phyloP scores from a whole-genome alignment of 2,888 invertebrate species.

The Heliconius aoede region DNA sequence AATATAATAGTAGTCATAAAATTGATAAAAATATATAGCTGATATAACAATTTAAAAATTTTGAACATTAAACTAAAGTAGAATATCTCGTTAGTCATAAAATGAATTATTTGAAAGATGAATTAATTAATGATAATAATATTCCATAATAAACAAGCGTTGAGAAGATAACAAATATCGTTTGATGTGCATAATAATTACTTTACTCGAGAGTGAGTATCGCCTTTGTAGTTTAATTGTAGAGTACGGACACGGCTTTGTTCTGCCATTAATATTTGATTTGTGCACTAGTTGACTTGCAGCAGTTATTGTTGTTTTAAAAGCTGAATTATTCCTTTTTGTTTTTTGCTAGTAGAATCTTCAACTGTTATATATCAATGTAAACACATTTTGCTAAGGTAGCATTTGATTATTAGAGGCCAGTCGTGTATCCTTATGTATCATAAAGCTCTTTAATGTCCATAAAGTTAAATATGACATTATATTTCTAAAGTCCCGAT shows the following conservation, averaged over 20 bases:
- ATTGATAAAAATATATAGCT: too few relatives aligned
- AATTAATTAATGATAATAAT: background rate
- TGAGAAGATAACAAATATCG: background rate
- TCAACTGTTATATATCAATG: background rate
- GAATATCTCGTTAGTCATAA: background rate
- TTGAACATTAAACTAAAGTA: background rate
- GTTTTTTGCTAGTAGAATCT: background rate
- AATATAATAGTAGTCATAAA: too few relatives aligned
- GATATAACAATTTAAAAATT: too few relatives aligned
- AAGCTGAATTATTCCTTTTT: background rate
- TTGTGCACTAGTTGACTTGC: background rate
- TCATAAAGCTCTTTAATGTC: too few relatives aligned
- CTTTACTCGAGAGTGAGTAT: background rate
- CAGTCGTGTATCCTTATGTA: too few relatives aligned
- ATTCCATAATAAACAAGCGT: background rate
- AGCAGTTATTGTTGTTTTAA: background rate
- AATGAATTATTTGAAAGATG: background rate
- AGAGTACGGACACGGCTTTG: background rate
- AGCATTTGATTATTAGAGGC: background rate
- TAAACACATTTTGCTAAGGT: background rate
- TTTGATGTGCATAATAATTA: background rate
- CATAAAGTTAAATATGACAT: too few relatives aligned
- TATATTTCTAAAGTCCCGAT: too few relatives aligned
- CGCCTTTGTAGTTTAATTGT: background rate
- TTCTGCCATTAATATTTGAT: slow-evolving; percentile 8